Evolutionary conservation across 1,140 invertebrate species (phyloP).

Genomic region (Saccostrea echinata): DNA sequence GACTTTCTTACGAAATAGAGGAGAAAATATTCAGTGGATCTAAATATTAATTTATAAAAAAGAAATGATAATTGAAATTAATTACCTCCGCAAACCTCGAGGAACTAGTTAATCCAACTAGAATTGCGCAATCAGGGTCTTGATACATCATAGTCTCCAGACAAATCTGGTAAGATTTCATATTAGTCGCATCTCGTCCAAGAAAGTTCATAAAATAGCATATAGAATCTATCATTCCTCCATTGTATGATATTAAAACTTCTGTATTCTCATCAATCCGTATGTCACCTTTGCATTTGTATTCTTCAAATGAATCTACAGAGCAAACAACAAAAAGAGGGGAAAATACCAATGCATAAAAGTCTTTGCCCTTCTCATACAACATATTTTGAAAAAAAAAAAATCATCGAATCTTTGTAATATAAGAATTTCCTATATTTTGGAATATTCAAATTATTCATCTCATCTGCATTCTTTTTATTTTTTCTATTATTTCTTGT

Average conservation of each 20-base stretch:
- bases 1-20: no score
- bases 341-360: no score
- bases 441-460: no score
- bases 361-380: no score
- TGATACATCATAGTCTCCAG: neutral
- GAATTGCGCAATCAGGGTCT: neutral
- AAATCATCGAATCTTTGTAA: no score
- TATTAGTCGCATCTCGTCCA: neutral
- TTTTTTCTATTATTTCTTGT: no score
- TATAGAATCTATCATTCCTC: neutral
- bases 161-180: neutral
- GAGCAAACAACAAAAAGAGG: no score
- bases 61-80: neutral
- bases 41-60: neutral
- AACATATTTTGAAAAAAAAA: no score
- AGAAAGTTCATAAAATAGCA: neutral
- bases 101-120: neutral
- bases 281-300: neutral
- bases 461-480: no score
- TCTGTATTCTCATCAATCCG: slow-evolving; percentile 3
- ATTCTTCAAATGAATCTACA: slow-evolving; percentile 24
- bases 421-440: no score
- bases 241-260: neutral
- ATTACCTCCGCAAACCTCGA: neutral
- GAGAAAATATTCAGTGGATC: no score